Percentiles rank a stretch among this genome's conserved stretches.
phyloP scores from a whole-genome alignment of 1,140 invertebrate species.

The Berghia stephanieae region DNA sequence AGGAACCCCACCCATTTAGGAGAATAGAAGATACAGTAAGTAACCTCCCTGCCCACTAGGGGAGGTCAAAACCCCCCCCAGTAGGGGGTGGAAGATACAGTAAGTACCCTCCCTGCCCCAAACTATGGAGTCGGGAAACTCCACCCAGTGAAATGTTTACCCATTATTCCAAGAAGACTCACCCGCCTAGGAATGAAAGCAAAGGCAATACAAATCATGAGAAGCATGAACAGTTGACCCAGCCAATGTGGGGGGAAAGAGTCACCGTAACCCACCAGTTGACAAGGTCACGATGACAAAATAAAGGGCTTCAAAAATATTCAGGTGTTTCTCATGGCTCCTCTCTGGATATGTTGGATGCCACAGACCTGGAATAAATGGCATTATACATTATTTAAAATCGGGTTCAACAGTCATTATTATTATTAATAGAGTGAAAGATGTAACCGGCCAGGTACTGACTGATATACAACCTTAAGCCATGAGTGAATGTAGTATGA shows the following conservation, averaged over 20 bases:
- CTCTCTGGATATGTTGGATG: constrained; percentile 94
- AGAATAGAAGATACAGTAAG: no score
- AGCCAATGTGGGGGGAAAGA: constrained; percentile 96
- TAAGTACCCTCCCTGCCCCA: no score
- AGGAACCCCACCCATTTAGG: no score
- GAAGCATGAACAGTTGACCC: constrained; percentile 92
- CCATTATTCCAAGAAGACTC: neutral
- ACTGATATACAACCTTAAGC: no score
- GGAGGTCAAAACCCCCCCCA: no score
- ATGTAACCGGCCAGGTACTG: neutral
- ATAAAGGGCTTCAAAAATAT: constrained; percentile 93
- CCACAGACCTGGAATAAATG: constrained; percentile 91
- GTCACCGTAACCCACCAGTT: constrained; percentile 80
- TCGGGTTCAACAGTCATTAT: no score
- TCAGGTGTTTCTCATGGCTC: constrained; percentile 79
- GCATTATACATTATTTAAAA: no score
- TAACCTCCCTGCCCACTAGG: no score
- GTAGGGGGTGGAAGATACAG: no score
- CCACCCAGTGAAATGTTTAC: no score
- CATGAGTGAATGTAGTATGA: neutral
- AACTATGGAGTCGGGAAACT: no score
- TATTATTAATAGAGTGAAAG: neutral
- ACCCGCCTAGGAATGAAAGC: constrained; percentile 94
- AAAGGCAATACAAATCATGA: constrained; percentile 91
- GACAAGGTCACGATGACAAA: constrained; percentile 98